Evolutionary conservation across 2,797 vertebrate species (phyloP).

Genomic region (Prunella strophiata): DNA sequence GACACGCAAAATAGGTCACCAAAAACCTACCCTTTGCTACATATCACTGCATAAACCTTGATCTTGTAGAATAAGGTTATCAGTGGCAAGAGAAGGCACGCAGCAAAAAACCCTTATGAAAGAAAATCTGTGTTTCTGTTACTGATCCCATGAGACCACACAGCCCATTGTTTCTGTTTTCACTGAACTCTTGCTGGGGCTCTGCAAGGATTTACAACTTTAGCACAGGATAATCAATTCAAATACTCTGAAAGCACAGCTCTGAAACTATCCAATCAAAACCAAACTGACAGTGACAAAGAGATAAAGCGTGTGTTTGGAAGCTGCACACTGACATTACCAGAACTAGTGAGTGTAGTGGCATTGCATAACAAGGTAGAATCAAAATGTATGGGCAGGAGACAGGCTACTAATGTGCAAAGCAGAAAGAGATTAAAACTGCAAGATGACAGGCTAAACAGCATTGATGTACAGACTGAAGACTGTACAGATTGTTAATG

Average conservation of each 20-base stretch:
- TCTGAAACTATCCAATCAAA: slow-evolving; percentile 6
- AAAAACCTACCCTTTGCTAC: background rate
- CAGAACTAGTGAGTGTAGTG: background rate
- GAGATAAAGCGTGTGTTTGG: background rate
- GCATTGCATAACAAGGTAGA: background rate
- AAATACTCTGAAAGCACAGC: background rate
- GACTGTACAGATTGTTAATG: background rate
- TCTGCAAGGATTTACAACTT: slow-evolving; percentile 24
- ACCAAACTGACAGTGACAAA: background rate
- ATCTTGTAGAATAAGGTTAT: background rate
- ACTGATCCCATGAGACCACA: background rate
- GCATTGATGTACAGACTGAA: background rate
- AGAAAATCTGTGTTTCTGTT: background rate
- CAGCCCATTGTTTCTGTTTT: background rate
- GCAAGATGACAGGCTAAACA: background rate
- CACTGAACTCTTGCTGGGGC: background rate
- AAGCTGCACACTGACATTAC: background rate
- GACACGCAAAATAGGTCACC: background rate
- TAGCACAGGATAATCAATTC: background rate
- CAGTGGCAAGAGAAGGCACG: background rate
- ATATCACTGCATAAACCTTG: background rate
- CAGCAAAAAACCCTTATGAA: background rate
- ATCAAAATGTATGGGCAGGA: background rate
- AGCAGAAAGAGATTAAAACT: background rate
- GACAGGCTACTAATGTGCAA: background rate